Evolutionary conservation across 2,797 vertebrate genomes (phyloP), one percentile per base, ranked within the genome.

Genomic region (Gymnopithys bicolor): DNA sequence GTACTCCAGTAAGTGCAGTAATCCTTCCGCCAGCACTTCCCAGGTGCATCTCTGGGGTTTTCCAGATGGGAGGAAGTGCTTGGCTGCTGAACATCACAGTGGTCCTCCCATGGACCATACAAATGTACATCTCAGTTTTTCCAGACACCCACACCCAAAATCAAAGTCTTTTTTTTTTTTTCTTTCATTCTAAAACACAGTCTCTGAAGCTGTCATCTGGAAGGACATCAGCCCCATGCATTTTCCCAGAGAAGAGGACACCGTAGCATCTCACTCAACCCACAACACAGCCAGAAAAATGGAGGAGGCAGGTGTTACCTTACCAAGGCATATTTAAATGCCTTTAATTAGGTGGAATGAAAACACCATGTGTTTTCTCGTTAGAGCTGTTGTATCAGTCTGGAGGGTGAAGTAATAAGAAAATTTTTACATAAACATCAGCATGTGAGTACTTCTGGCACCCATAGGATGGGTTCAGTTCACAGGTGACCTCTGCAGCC

Each of bases 301-400:
- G 12, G 62, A 93, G 70, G 58, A 88, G 74, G 77, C 70, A 93
- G 86, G 84, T 81, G 86, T 73, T 45, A 48, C 69, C 92, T 76
- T 30, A 75, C 51, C 55, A 66, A 76, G 62, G 55, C 53, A 46
- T 25, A 41, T 48, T 92, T 49, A 93, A 66, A 76, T 52, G 51
- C n/a, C 22, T 84, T 35, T 71, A 49, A 94, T 93, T 71, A 90
- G 53, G 51, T 0, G 0, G 49, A 76, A 79, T 59, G 78, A 76
- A 90, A 94, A 82, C 59, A 69, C 39, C 25, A 55, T 2, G 1
- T 1, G 0, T 64, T 33, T 0, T 0, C 60, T 74, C 0, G 0
- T 63, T 46, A 39, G 77, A 87, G 77, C 81, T 68, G 67, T 24
- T 83, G 5, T 30, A 60, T 67, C 80, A 30, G 58, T 71, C 80